Percentiles rank a stretch among this genome's conserved stretches.
These are phyloP conservation scores for Neodontobutis hainanensis DNA, from an alignment of 2,113 vertebrate genomes.

Conservation along the genomic window DNA sequence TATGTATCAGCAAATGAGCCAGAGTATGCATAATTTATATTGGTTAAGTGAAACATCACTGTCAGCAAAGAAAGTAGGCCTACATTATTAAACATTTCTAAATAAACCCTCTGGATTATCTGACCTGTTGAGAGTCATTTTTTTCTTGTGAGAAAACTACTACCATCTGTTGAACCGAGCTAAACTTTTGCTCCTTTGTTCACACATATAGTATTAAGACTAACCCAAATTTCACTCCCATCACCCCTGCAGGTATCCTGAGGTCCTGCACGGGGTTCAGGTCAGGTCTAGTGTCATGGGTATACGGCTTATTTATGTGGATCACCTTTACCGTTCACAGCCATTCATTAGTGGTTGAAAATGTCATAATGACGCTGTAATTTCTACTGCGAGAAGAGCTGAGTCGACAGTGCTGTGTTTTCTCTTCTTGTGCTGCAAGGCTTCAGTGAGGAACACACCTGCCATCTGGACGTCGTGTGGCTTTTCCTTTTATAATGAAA, in stretches of 20 bases:
- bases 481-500: constrained; percentile 1
- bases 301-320: neutral
- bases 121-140: neutral
- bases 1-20: no score
- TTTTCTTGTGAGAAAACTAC: neutral
- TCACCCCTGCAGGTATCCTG: neutral
- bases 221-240: constrained; percentile 1
- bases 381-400: neutral
- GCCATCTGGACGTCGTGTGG: neutral
- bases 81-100: no score
- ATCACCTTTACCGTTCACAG: neutral
- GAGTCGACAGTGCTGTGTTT: neutral
- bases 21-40: no score
- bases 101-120: no score
- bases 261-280: neutral
- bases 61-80: no score
- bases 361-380: no score
- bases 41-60: no score
- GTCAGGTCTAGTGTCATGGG: neutral
- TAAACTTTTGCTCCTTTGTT: neutral
- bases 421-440: neutral
- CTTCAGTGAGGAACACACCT: constrained; percentile 1
- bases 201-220: neutral
- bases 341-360: neutral
- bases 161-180: neutral